Evolutionary conservation across 2,888 invertebrate genomes (phyloP), one percentile per base, ranked within the genome.

Genomic region (Ceriagrion tenellum): DNA sequence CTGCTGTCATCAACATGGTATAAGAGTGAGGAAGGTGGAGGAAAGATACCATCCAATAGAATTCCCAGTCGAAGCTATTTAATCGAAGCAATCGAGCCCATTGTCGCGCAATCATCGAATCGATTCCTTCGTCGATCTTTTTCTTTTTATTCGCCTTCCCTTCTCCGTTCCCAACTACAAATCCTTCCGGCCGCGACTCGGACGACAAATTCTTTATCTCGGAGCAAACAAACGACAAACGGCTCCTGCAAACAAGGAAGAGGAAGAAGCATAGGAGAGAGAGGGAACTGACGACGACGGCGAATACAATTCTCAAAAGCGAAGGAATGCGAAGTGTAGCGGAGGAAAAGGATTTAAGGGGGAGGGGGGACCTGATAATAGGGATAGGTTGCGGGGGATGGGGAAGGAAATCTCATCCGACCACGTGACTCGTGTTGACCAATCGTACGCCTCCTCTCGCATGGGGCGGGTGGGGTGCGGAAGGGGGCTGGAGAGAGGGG

Each of bases 151-250:
- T 81, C n/a, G 13, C 10, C 81, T 81, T 18, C 30, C 2, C 81
- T 35, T 35, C 30, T 8, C 30, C 30, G 8, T 81, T 13, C 81
- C 81, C 81, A 35, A 8, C 18, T 2, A 30, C 10, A 81, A 81
- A 81, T 81, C 81, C 81, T 81, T 81, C 35, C 81, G 81, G 81
- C 81, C 81, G 81, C 81, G 81, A 81, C 81, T 81, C 26, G 81
- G 81, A 81, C 81, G 81, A 81, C 81, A 81, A 47, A 81, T 81
- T 81, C 81, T 81, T 81, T 81, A 81, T 81, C 81, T 81, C 81
- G 81, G 35, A 81, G 81, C 81, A 81, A 81, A 81, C 81, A 81
- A 81, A 35, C 81, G 81, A 81, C 26, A 35, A 81, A 81, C 81
- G 81, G 81, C 35, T 35, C 81, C 81, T 35, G 81, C 81, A 81